These are phyloP conservation scores for Bothrops alternatus DNA, from an alignment of 2,797 vertebrate genomes.

Conservation along the genomic window DNA sequence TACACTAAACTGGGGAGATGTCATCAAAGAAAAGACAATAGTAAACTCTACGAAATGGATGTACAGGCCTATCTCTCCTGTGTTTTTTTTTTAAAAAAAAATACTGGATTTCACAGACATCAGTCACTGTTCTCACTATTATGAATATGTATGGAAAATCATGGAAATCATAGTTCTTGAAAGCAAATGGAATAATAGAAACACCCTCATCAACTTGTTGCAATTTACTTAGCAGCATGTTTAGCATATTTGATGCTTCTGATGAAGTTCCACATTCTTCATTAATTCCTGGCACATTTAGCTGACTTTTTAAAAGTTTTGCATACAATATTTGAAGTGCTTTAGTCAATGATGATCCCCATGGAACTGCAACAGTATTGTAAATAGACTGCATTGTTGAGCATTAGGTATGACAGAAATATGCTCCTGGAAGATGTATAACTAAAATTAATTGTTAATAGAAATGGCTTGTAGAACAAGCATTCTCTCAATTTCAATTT, in stretches of 20 bases:
- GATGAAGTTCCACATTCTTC: slow-evolving; percentile 31
- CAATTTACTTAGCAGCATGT: slow-evolving; percentile 49
- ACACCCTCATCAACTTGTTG: slow-evolving; percentile 44
- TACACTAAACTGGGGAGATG: slow-evolving; percentile 22
- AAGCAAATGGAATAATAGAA: slow-evolving; percentile 45
- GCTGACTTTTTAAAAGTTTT: slow-evolving; percentile 36
- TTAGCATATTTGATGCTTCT: slow-evolving; percentile 47
- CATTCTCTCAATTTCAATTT: slow-evolving; percentile 57
- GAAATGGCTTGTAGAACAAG: slow-evolving; percentile 52
- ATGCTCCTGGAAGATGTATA: slow-evolving; percentile 6
- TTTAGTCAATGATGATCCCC: not conserved
- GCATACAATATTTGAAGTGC: slow-evolving; percentile 27
- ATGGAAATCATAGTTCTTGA: slow-evolving; percentile 41
- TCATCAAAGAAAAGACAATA: slow-evolving; percentile 51
- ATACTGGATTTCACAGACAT: slow-evolving; percentile 59
- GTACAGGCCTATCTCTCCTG: slow-evolving; percentile 45
- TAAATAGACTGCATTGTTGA: slow-evolving; percentile 21
- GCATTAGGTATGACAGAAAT: slow-evolving; percentile 20
- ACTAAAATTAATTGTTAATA: slow-evolving; percentile 51
- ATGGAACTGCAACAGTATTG: not conserved
- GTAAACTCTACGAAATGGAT: slow-evolving; percentile 57
- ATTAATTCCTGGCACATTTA: slow-evolving; percentile 45
- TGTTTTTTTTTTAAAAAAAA: slow-evolving; percentile 43
- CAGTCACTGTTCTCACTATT: not conserved
- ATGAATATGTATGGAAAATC: slow-evolving; percentile 54